Percentiles rank a stretch among this genome's conserved stretches.
phyloP scores from a whole-genome alignment of 2,888 invertebrate species.

The Camponotus fellah region DNA sequence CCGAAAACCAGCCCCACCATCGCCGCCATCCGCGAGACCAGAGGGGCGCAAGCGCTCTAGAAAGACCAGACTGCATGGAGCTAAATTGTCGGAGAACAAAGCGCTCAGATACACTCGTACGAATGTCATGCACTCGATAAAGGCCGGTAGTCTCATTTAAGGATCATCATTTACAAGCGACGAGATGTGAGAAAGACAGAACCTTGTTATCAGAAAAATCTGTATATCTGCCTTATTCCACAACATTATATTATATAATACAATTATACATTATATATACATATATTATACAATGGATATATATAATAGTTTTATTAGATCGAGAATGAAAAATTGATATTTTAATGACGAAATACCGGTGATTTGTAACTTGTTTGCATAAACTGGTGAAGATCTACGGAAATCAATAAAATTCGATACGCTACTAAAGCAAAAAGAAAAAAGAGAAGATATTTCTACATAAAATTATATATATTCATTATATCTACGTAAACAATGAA shows the following conservation, averaged over 20 bases:
- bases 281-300: not conserved
- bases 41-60: constrained; percentile 65
- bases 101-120: constrained; percentile 33
- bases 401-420: not conserved
- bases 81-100: constrained; percentile 39
- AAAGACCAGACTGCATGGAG: constrained; percentile 41
- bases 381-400: not conserved
- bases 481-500: not conserved
- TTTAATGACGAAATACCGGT: not conserved
- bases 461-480: not conserved
- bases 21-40: constrained; percentile 46
- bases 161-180: constrained; percentile 14
- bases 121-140: constrained; percentile 32
- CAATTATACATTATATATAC: no score
- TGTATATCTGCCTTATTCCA: not conserved
- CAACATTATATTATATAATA: not conserved
- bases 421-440: not conserved
- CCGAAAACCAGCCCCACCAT: constrained; percentile 64
- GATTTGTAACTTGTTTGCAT: constrained; percentile 4
- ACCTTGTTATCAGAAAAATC: not conserved
- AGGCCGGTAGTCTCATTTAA: constrained; percentile 13
- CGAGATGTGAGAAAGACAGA: not conserved
- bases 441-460: not conserved
- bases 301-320: not conserved
- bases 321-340: not conserved